Base-by-base conservation (phyloP, 2,888 invertebrate species). In the Pantelozetes paolii region DNA sequence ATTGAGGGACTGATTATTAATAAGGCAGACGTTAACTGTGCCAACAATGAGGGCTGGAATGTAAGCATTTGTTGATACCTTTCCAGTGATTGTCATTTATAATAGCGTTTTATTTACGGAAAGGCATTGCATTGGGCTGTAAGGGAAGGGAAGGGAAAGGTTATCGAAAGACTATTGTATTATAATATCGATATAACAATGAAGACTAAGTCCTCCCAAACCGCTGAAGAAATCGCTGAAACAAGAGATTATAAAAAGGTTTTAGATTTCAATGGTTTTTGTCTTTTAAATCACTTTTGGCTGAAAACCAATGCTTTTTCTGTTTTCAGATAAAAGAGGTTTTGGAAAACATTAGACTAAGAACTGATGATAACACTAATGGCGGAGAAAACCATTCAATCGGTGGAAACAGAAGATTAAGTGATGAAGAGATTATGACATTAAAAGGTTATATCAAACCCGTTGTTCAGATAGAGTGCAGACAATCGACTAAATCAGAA, bases 111-210 rank as follows among this genome's bases (percentile, higher is more conserved):
- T n/a, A n/a, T n/a, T n/a, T n/a, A n/a, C n/a, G 20, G 54, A 48
- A 75, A 82, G 82, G 80, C 82, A 20, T 74, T 83, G 70, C 81
- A 81, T 40, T 82, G 81, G 82, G 82, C 83, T 26, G 80, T 81
- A 1, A 80, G 80, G 54, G 79, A 80, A 71, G 80, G 81, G 6
- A 78, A 81, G 75, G 79, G 77, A 28, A 78, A 77, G 23, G 79
- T 82, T 15, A 80, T 82, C 26, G 76, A 79, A 69, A 74, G 79
- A 59, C 76, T 84, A 57, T 71, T 83, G 28, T 78, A 81, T n/a
- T 71, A 73, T 18, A 79, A 79, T n/a, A 81, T 81, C 36, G 79
- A 82, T 74, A 73, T 77, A 0, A 77, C 76, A 48, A 77, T 77
- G 36, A 77, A 79, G 67, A 81, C 80, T 59, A 74, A 75, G 26